A percentile compares a stretch with the other conserved stretches of the same genome.
phyloP scores from a whole-genome alignment of 1,140 invertebrate species.

The Macrotrachela quadricornifera region DNA sequence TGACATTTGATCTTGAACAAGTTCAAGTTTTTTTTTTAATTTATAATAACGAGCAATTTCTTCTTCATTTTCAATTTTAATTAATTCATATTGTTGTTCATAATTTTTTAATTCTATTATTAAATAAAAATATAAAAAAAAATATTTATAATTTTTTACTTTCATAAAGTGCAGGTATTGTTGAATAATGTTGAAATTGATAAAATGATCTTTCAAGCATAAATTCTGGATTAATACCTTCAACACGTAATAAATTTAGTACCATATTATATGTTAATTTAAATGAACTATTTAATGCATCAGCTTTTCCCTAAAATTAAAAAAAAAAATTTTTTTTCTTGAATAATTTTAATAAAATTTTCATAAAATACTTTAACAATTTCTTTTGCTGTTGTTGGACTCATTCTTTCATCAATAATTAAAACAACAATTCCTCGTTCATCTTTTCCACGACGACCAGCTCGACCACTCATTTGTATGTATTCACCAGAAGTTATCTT shows the following conservation, averaged over 20 bases:
- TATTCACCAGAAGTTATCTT: constrained; percentile 81
- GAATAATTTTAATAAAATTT: too few relatives aligned
- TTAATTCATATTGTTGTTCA: constrained; percentile 31
- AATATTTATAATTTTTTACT: constrained; percentile 14
- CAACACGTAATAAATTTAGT: constrained; percentile 73
- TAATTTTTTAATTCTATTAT: constrained; percentile 41
- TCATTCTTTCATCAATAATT: constrained; percentile 94
- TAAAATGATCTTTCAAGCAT: constrained; percentile 95
- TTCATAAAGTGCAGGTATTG: constrained; percentile 65
- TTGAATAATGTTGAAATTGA: constrained; percentile 93
- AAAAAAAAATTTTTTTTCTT: too few relatives aligned
- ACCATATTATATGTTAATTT: constrained; percentile 99
- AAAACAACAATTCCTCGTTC: constrained; percentile 93
- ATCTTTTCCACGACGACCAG: constrained; percentile 85
- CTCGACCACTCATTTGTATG: constrained; percentile 95
- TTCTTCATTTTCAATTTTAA: constrained; percentile 40
- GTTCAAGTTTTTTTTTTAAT: constrained; percentile 55
- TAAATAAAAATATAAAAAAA: too few relatives aligned
- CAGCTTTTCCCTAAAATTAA: constrained; percentile 41
- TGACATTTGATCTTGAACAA: constrained; percentile 48
- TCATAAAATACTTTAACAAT: constrained; percentile 45
- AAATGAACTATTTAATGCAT: constrained; percentile 93
- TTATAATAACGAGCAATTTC: constrained; percentile 60
- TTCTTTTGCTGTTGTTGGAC: constrained; percentile 52
- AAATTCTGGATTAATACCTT: constrained; percentile 98